Base-by-base conservation (phyloP, 2,113 vertebrate species). In the Nymphicus hollandicus region DNA sequence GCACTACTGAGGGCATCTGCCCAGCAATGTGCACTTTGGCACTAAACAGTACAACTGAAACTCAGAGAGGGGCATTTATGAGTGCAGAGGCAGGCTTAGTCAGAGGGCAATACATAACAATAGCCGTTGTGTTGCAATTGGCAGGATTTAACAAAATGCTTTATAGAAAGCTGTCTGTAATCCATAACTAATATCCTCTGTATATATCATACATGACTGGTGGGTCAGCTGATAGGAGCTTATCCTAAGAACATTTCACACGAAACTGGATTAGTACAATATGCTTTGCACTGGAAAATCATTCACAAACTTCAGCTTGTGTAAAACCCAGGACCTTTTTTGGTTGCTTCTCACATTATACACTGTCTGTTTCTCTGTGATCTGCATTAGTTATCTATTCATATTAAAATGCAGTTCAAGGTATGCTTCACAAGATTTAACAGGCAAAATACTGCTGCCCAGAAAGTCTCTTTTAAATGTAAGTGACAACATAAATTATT, bases 181-280 rank as follows among this genome's bases (percentile, higher is more conserved):
- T 95, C 93, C 96, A 94, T 91, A 94, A 95, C 88, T 94, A 94
- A 96, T 93, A 92, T 87, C 93, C 88, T 89, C 88, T 49, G 73
- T 91, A 66, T 65, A 22, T 61, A 91, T 85, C 86, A 65, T 81
- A 77, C 63, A 73, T 78, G 87, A 91, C 82, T 9, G 33, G 81
- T 65, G 69, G 95, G 96, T 96, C 95, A 94, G 61, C 89, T 61
- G 81, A 91, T 84, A 91, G 77, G 44, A 94, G 96, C 81, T 97
- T 93, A 97, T 84, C 73, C 92, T 96, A 93, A 96, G 92, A 96
- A 89, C 88, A 82, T 96, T 95, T 96, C 93, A 96, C 95, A 85
- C 92, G 96, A 93, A 96, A 97, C 83, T 92, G 93, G 95, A 96
- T 97, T 95, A 96, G 91, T 65, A 89, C 86, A 94, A 81, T 81